Percentiles rank a stretch among this genome's conserved stretches.
phyloP scores from a whole-genome alignment of 2,113 vertebrate species.

The Garra rufa region DNA sequence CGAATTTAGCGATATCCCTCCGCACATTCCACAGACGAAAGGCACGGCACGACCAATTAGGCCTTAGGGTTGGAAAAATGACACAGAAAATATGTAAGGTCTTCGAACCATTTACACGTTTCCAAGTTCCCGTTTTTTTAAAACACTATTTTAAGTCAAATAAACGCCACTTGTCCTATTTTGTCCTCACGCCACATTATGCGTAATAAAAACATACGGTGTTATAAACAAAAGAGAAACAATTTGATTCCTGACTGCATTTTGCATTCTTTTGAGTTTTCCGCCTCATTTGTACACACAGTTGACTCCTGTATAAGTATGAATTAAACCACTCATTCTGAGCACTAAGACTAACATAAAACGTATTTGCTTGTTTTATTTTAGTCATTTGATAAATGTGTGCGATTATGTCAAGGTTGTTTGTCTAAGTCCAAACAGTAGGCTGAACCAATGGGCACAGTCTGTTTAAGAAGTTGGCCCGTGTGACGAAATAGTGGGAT shows the following conservation, averaged over 20 bases:
- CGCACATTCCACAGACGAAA: conserved; percentile 82
- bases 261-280: not conserved
- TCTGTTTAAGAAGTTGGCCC: conserved; percentile 57
- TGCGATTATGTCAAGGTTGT: conserved; percentile 25
- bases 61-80: conserved; percentile 51
- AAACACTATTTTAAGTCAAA: not conserved
- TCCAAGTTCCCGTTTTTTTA: not conserved
- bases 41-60: conserved; percentile 76
- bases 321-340: not conserved
- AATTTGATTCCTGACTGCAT: not conserved
- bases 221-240: not conserved
- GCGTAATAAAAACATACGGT: not conserved
- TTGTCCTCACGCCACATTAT: not conserved
- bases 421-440: conserved; percentile 13
- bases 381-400: not conserved
- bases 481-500: conserved; percentile 70
- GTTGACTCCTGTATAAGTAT: not conserved
- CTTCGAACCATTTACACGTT: not conserved
- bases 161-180: not conserved
- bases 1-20: conserved; percentile 66
- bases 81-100: conserved; percentile 2
- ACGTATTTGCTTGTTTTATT: not conserved
- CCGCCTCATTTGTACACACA: not conserved
- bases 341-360: not conserved
- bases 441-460: conserved; percentile 37